A percentile compares a stretch with the other conserved stretches of the same genome.
Evolutionary conservation across 2,888 invertebrate species (phyloP).

Genomic region (Drosophila melanosoma): DNA sequence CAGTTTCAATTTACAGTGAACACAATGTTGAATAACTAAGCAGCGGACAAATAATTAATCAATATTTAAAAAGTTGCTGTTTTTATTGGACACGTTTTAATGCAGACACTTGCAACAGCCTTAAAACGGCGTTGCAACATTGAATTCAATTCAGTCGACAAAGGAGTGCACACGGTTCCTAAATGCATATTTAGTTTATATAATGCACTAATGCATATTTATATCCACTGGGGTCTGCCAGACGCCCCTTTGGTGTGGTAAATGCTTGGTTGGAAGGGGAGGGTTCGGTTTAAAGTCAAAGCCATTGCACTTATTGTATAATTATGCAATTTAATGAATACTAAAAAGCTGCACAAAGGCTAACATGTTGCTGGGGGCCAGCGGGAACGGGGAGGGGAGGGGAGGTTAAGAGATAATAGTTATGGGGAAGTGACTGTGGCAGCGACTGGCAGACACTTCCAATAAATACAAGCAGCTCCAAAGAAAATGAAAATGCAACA

Average conservation of each 20-base stretch:
- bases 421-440: neutral
- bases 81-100: neutral
- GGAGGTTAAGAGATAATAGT: neutral
- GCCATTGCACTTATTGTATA: constrained; percentile 77
- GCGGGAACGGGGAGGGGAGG: neutral
- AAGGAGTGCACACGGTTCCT: constrained; percentile 1
- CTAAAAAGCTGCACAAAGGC: constrained; percentile 64
- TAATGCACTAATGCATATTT: constrained; percentile 49
- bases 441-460: constrained; percentile 29
- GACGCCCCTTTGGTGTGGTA: neutral
- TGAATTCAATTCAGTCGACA: constrained; percentile 4
- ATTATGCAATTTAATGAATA: constrained; percentile 79
- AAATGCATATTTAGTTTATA: constrained; percentile 18
- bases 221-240: constrained; percentile 20
- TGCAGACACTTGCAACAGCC: neutral
- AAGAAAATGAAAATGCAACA: constrained; percentile 68
- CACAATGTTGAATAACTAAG: neutral
- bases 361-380: constrained; percentile 22
- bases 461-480: constrained; percentile 60
- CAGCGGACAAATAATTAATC: neutral
- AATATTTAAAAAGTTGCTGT: neutral
- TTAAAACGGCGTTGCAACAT: neutral
- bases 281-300: constrained; percentile 34
- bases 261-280: neutral
- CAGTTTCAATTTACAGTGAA: neutral